Conservation (phyloP, 2,113 vertebrate species). For the Seriola rivoliana region DNA sequence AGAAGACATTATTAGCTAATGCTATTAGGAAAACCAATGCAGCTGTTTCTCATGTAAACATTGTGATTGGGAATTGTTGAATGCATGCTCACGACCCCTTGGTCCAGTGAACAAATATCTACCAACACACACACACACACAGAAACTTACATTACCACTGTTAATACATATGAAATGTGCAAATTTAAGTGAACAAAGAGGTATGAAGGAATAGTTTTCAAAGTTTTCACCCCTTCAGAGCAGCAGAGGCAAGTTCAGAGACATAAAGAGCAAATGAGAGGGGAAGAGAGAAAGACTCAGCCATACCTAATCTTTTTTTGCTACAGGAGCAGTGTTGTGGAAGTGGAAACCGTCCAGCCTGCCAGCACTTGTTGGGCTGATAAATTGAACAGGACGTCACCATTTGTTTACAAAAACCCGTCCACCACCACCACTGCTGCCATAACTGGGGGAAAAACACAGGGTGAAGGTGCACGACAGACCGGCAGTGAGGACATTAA, state of each 20-base stretch:
- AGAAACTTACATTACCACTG: background rate
- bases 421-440: background rate
- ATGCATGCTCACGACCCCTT: background rate
- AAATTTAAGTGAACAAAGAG: background rate
- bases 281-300: slow-evolving; percentile 25
- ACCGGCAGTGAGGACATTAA: background rate
- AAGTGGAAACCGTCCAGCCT: slow-evolving; percentile 4
- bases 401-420: slow-evolving; percentile 50
- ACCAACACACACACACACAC: background rate
- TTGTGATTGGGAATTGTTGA: background rate
- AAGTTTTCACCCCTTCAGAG: slow-evolving; percentile 18
- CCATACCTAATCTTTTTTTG: slow-evolving; percentile 35
- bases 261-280: slow-evolving; percentile 28
- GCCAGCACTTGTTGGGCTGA: slow-evolving; percentile 21
- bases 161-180: background rate
- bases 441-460: background rate
- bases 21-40: background rate
- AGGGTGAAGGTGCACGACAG: background rate
- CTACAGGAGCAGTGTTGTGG: slow-evolving; percentile 12
- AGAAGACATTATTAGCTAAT: background rate
- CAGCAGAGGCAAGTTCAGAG: slow-evolving; percentile 9
- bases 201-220: background rate
- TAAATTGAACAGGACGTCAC: slow-evolving; percentile 43
- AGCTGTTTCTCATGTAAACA: slow-evolving; percentile 12
- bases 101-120: background rate